Evolutionary conservation across 2,888 invertebrate genomes (phyloP).

Genomic region (Strigamia transsilvanica): DNA sequence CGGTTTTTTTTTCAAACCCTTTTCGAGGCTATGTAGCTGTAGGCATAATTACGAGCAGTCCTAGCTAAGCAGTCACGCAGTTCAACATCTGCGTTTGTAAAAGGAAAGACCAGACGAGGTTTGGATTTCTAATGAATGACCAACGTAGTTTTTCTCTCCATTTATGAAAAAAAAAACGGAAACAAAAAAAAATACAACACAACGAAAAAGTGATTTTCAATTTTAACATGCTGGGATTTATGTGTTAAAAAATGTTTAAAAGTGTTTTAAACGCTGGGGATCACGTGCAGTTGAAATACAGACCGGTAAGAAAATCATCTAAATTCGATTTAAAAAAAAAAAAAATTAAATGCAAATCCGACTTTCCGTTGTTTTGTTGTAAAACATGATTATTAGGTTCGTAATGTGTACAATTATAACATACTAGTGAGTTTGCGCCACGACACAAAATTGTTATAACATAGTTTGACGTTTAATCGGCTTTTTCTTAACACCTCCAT

Average conservation of each 20-base stretch:
- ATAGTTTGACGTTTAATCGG: too few relatives aligned
- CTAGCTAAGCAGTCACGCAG: slow-evolving; percentile 48
- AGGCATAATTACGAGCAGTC: slow-evolving; percentile 42
- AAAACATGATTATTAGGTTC: too few relatives aligned
- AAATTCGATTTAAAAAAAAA: too few relatives aligned
- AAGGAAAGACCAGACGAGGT: slow-evolving; percentile 30
- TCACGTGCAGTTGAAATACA: not conserved
- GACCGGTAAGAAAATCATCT: not conserved
- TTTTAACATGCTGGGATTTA: not conserved
- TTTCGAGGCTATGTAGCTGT: slow-evolving; percentile 44
- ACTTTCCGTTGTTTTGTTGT: too few relatives aligned
- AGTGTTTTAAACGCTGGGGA: not conserved
- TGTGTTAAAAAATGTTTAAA: not conserved
- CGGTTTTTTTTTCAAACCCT: not conserved
- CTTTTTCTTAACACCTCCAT: too few relatives aligned
- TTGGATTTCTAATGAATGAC: slow-evolving; percentile 22
- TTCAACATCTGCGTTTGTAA: slow-evolving; percentile 33
- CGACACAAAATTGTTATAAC: too few relatives aligned
- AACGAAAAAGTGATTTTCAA: not conserved
- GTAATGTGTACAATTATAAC: too few relatives aligned
- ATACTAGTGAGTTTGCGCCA: too few relatives aligned
- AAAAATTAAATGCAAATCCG: too few relatives aligned
- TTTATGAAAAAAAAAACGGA: too few relatives aligned
- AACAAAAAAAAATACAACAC: too few relatives aligned
- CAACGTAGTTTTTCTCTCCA: not conserved